Conservation (phyloP, 2,888 invertebrate genomes). For the Plagiodera versicolora region DNA sequence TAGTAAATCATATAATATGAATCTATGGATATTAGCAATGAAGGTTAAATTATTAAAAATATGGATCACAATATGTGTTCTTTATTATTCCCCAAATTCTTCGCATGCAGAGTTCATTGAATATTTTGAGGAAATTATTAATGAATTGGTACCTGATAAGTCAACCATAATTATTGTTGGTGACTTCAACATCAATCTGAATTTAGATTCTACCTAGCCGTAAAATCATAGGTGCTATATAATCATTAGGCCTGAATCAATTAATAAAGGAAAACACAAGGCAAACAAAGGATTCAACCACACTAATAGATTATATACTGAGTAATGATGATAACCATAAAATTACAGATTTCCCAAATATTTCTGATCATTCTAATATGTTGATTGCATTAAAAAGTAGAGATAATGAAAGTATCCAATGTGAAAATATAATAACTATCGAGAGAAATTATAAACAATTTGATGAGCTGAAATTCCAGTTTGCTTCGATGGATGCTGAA, state of each 20-base stretch:
- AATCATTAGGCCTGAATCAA: not conserved
- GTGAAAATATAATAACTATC: not conserved
- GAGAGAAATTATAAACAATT: not conserved
- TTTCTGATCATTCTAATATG: not conserved
- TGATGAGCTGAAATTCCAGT: not conserved
- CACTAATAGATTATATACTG: not conserved
- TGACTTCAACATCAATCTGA: not conserved
- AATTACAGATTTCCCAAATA: not conserved
- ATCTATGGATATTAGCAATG: not conserved
- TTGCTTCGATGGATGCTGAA: not conserved
- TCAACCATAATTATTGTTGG: not conserved
- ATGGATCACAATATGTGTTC: not conserved
- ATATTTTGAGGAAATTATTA: not conserved
- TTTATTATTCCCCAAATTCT: not conserved
- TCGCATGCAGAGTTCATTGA: not conserved
- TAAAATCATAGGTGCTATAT: not conserved
- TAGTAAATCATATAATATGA: not conserved
- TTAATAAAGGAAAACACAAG: not conserved
- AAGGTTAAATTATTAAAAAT: not conserved
- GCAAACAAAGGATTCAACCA: not conserved
- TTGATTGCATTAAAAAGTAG: not conserved
- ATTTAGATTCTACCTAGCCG: not conserved
- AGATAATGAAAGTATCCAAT: not conserved
- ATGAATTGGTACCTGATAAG: not conserved
- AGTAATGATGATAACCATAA: not conserved